Evolutionary conservation across 2,888 invertebrate species (phyloP).

Genomic region (Ophion ellenae): DNA sequence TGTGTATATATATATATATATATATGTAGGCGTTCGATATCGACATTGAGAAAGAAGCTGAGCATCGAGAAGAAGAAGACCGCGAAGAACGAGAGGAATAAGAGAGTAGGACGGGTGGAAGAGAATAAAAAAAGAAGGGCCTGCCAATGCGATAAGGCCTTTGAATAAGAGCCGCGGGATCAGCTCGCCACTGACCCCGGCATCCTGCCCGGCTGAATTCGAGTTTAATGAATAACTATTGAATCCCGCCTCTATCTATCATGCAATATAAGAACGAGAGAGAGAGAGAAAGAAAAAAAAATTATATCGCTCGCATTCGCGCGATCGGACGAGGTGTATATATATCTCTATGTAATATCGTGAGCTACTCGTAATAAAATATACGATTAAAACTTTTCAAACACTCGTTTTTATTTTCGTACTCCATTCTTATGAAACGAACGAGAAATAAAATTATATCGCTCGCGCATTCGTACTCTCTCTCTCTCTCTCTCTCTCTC

Average conservation of each 20-base stretch:
- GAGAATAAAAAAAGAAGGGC: constrained; percentile 70
- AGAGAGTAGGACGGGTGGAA: constrained; percentile 52
- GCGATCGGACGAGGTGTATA: constrained; percentile 29
- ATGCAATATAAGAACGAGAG: constrained; percentile 55
- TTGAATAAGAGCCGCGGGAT: constrained; percentile 82
- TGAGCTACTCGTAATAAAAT: constrained; percentile 40
- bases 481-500: background rate
- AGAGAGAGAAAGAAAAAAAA: constrained; percentile 50
- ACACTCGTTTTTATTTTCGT: constrained; percentile 23
- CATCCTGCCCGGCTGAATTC: constrained; percentile 82
- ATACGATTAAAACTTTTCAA: constrained; percentile 26
- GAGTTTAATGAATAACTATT: constrained; percentile 83
- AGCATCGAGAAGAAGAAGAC: constrained; percentile 52
- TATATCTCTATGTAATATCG: constrained; percentile 15
- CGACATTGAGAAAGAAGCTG: constrained; percentile 53
- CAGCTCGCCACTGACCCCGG: constrained; percentile 80
- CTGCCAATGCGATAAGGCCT: constrained; percentile 79
- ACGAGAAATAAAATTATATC: constrained; percentile 11
- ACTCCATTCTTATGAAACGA: constrained; percentile 1
- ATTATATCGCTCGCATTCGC: constrained; percentile 49
- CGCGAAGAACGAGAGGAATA: constrained; percentile 48
- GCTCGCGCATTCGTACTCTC: background rate
- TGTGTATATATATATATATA: constrained; percentile 22
- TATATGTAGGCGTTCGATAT: constrained; percentile 62
- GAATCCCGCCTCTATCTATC: constrained; percentile 81